Evolutionary conservation across 2,888 invertebrate species (phyloP).

Genomic region (Therioaphis trifolii): DNA sequence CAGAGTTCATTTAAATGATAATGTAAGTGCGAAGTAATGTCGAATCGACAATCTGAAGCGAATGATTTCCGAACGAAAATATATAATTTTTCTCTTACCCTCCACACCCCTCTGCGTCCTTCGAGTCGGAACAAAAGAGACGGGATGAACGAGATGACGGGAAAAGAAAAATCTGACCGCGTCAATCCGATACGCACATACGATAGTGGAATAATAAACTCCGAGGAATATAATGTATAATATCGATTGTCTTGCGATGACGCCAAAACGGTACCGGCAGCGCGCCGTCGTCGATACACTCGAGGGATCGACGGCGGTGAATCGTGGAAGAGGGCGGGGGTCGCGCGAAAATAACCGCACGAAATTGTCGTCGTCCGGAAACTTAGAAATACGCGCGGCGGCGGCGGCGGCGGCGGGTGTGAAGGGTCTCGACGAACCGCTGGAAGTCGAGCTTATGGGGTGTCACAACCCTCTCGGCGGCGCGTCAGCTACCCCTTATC

Average conservation of each 20-base stretch:
- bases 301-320: constrained; percentile 8
- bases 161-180: constrained; percentile 33
- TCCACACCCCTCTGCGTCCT: no score
- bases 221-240: no score
- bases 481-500: constrained; percentile 44
- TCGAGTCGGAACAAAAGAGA: background rate
- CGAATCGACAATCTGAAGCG: no score
- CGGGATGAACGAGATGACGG: background rate
- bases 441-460: constrained; percentile 55
- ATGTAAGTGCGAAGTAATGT: no score
- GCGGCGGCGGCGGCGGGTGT: background rate
- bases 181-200: constrained; percentile 24
- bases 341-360: constrained; percentile 33
- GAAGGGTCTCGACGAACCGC: constrained; percentile 36
- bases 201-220: constrained; percentile 21
- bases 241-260: no score
- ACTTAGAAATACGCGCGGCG: constrained; percentile 21
- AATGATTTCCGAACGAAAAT: no score
- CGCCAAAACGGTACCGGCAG: no score
- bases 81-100: no score
- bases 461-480: constrained; percentile 51
- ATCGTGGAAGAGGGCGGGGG: constrained; percentile 22
- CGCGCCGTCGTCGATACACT: constrained; percentile 25
- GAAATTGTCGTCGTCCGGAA: constrained; percentile 47
- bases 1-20: no score